These are phyloP conservation scores for Pinctada fucata DNA, from an alignment of 2,888 invertebrate species.

Conservation along the genomic window DNA sequence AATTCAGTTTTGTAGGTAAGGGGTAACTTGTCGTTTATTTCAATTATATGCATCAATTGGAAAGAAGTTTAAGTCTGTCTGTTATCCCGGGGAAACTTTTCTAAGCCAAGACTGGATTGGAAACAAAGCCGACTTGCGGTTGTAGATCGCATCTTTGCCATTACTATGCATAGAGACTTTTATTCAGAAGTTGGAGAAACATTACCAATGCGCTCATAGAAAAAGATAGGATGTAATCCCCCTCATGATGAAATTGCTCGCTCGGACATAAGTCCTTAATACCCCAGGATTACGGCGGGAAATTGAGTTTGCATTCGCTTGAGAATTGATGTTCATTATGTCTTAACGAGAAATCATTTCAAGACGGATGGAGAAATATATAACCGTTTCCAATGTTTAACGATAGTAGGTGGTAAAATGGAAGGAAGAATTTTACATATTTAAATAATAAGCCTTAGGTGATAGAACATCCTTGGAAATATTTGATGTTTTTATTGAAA, in stretches of 20 bases:
- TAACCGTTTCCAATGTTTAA: slow-evolving; percentile 10
- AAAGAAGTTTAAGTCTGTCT: slow-evolving; percentile 36
- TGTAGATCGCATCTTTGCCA: slow-evolving; percentile 7
- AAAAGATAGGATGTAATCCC: slow-evolving; percentile 41
- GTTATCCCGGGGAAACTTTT: slow-evolving; percentile 36
- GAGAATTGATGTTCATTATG: slow-evolving; percentile 40
- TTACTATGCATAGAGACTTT: slow-evolving; percentile 35
- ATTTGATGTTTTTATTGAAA: neutral
- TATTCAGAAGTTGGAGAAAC: slow-evolving; percentile 34
- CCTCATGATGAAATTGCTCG: slow-evolving; percentile 43
- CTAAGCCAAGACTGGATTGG: slow-evolving; percentile 41
- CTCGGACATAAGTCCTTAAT: slow-evolving; percentile 43
- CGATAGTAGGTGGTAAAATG: slow-evolving; percentile 5
- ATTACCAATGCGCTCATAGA: slow-evolving; percentile 40
- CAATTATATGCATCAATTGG: slow-evolving; percentile 42
- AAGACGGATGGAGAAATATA: slow-evolving; percentile 16
- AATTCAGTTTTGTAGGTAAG: slow-evolving; percentile 25
- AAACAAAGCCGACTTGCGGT: slow-evolving; percentile 33
- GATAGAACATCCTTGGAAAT: neutral
- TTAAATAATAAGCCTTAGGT: neutral
- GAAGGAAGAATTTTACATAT: neutral
- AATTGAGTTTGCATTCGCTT: slow-evolving; percentile 45
- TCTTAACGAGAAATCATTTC: slow-evolving; percentile 28
- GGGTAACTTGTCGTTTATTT: slow-evolving; percentile 38
- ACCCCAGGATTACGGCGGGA: slow-evolving; percentile 43